phyloP scores from a whole-genome alignment of 2,797 vertebrate genomes.

The Clarias laeviceps region DNA sequence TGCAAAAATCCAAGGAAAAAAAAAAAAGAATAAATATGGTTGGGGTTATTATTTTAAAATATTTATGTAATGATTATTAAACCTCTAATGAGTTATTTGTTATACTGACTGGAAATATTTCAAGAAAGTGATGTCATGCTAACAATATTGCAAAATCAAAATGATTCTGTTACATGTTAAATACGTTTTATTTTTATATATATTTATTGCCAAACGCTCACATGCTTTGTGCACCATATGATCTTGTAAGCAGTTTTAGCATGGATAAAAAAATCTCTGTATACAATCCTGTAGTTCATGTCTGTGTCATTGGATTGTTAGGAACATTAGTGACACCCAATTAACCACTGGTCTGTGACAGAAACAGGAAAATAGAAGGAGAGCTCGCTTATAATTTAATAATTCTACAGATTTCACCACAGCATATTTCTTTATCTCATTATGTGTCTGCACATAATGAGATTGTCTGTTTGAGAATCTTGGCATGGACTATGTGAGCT shows the following conservation, averaged over 20 bases:
- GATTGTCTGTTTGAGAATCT: background rate
- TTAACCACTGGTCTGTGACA: background rate
- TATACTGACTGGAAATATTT: background rate
- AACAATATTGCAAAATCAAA: background rate
- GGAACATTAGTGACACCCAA: background rate
- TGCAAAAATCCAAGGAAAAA: background rate
- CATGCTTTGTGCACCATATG: background rate
- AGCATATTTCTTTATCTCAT: background rate
- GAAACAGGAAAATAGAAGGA: background rate
- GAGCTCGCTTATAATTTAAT: background rate
- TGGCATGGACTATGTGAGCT: background rate
- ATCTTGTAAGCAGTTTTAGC: background rate
- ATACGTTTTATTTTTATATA: background rate
- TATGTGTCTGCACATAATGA: background rate
- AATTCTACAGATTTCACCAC: background rate
- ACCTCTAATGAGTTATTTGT: background rate
- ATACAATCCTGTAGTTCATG: constrained; percentile 11
- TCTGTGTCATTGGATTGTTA: background rate
- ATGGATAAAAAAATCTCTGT: background rate
- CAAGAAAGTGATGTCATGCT: background rate
- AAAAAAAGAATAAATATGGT: background rate
- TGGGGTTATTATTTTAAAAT: background rate
- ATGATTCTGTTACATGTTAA: background rate
- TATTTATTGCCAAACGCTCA: background rate
- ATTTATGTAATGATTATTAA: background rate